Evolutionary conservation across 2,888 invertebrate genomes (phyloP).

Genomic region (Achlya flavicornis): DNA sequence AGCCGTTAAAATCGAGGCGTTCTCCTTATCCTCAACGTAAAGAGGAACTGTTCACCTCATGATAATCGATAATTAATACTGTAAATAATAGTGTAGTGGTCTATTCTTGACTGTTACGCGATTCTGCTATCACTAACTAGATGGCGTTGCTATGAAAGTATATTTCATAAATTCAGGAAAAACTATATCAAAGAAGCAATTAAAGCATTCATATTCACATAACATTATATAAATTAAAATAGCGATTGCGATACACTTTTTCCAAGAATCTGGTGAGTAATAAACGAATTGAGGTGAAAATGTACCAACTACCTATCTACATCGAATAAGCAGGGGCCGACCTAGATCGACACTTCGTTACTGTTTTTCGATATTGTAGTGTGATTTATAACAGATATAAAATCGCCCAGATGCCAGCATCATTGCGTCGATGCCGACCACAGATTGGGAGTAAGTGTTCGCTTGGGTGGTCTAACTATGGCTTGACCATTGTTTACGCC

Average conservation of each 20-base stretch:
- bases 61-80: too few species aligned
- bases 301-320: constrained; percentile 35
- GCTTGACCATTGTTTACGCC: constrained; percentile 50
- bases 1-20: neutral
- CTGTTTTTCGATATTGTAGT: constrained; percentile 62
- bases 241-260: constrained; percentile 29
- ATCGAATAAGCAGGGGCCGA: constrained; percentile 50
- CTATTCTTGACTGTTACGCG: neutral
- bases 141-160: neutral
- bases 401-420: constrained; percentile 65
- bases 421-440: constrained; percentile 46
- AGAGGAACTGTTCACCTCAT: too few species aligned
- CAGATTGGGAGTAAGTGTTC: constrained; percentile 52
- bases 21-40: neutral
- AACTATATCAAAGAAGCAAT: too few species aligned
- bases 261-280: constrained; percentile 25
- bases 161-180: neutral
- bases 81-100: neutral
- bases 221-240: constrained; percentile 10
- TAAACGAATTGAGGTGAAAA: constrained; percentile 50
- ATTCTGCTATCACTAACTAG: neutral
- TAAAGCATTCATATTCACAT: neutral
- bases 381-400: constrained; percentile 76
- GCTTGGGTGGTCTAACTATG: constrained; percentile 64
- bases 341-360: constrained; percentile 67